A percentile compares a stretch with the other conserved stretches of the same genome.
phyloP scores from a whole-genome alignment of 2,888 invertebrate species.

The Brachypalpus laphriformis region DNA sequence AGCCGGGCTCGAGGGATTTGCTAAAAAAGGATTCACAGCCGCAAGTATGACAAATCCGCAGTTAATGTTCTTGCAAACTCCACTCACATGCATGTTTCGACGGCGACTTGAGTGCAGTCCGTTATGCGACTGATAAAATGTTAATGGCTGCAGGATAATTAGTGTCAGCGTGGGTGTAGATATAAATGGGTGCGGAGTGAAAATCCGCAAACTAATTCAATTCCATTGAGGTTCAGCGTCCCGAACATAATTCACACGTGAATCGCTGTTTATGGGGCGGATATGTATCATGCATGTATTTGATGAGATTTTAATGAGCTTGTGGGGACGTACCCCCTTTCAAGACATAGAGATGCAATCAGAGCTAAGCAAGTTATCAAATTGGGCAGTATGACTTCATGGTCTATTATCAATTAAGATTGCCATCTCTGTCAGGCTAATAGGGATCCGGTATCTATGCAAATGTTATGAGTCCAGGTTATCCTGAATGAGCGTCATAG shows the following conservation, averaged over 20 bases:
- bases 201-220: conserved; percentile 50
- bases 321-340: not conserved
- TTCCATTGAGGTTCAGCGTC: conserved; percentile 11
- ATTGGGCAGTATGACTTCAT: conserved; percentile 26
- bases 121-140: conserved; percentile 65
- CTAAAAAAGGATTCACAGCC: conserved; percentile 25
- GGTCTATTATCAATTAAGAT: conserved; percentile 47
- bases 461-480: conserved; percentile 3
- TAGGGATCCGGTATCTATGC: conserved; percentile 29
- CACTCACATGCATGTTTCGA: conserved; percentile 15
- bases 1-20: conserved; percentile 26
- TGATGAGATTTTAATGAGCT: conserved; percentile 64
- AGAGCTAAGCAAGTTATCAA: conserved; percentile 41
- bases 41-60: conserved; percentile 44
- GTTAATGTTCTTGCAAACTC: conserved; percentile 36
- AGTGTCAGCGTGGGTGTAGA: conserved; percentile 32
- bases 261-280: conserved; percentile 26
- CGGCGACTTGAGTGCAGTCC: conserved; percentile 25
- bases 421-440: conserved; percentile 25
- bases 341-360: conserved; percentile 3
- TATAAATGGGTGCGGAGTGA: conserved; percentile 8
- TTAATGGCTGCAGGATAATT: conserved; percentile 68
- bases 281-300: conserved; percentile 29
- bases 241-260: conserved; percentile 16
- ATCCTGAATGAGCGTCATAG: not conserved